Evolutionary conservation across 2,797 vertebrate species (phyloP).

Genomic region (Oreonectes daqikongensis): DNA sequence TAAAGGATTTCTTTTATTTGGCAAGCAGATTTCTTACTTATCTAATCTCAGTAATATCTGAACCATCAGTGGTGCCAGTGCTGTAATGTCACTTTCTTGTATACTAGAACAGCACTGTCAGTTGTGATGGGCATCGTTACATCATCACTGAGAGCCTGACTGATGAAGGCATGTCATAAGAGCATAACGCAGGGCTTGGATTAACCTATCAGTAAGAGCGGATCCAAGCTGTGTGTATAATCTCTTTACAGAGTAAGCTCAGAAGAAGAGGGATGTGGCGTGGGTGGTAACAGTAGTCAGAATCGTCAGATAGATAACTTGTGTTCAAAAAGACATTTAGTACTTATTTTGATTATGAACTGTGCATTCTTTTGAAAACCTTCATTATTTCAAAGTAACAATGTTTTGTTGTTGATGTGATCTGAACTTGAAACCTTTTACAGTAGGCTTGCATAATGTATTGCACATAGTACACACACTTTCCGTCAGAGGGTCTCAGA

Average conservation of each 20-base stretch:
- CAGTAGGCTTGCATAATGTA: not conserved
- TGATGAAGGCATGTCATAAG: slow-evolving; percentile 60
- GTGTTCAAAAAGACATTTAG: too few species aligned
- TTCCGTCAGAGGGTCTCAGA: too few species aligned
- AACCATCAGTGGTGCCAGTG: not conserved
- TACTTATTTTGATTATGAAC: too few species aligned
- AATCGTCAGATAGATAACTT: too few species aligned
- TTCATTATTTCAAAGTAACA: too few species aligned
- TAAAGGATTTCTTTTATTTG: slow-evolving; percentile 38
- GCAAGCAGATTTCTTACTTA: slow-evolving; percentile 27
- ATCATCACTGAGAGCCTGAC: not conserved
- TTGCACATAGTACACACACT: not conserved
- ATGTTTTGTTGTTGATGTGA: not conserved
- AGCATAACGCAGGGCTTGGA: slow-evolving; percentile 59
- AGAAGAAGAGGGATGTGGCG: not conserved
- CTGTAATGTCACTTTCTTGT: slow-evolving; percentile 15
- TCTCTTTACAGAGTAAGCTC: slow-evolving; percentile 12
- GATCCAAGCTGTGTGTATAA: slow-evolving; percentile 46
- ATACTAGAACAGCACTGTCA: not conserved
- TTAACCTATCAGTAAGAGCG: slow-evolving; percentile 73
- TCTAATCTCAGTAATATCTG: slow-evolving; percentile 17
- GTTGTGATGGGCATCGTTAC: not conserved
- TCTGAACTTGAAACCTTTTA: not conserved
- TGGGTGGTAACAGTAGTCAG: not conserved
- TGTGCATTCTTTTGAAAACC: too few species aligned